A percentile compares a stretch with the other conserved stretches of the same genome.
Evolutionary conservation across 2,113 vertebrate genomes (phyloP).

Genomic region (Columba janthina): DNA sequence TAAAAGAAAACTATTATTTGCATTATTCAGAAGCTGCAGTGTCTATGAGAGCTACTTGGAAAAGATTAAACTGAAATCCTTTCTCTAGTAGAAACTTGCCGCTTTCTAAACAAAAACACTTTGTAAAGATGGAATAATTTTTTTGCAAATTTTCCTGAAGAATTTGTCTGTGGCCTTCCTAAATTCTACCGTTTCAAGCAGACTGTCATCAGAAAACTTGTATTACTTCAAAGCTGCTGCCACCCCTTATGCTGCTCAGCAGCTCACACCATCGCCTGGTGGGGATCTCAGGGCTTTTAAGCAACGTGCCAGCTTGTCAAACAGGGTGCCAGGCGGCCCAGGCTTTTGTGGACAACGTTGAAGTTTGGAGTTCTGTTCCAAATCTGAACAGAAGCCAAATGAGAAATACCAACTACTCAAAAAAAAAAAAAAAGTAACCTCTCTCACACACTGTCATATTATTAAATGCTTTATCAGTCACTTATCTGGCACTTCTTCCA

Average conservation of each 20-base stretch:
- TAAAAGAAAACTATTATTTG: conserved; percentile 46
- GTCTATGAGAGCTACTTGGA: background rate
- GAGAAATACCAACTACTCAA: background rate
- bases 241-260: background rate
- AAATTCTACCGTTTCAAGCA: background rate
- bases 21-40: conserved; percentile 17
- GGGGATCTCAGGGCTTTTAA: background rate
- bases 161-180: background rate
- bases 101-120: background rate
- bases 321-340: background rate
- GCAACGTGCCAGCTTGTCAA: background rate
- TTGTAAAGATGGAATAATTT: background rate
- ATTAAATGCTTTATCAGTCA: background rate
- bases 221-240: background rate
- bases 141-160: background rate
- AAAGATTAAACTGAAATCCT: conserved; percentile 5
- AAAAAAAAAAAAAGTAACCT: background rate
- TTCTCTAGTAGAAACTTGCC: background rate
- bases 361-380: background rate
- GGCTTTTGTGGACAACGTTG: background rate
- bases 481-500: background rate
- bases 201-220: background rate
- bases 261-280: background rate
- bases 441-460: background rate
- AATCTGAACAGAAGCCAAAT: background rate